Evolutionary conservation across 2,797 vertebrate species (phyloP).

Genomic region (Crenichthys baileyi): DNA sequence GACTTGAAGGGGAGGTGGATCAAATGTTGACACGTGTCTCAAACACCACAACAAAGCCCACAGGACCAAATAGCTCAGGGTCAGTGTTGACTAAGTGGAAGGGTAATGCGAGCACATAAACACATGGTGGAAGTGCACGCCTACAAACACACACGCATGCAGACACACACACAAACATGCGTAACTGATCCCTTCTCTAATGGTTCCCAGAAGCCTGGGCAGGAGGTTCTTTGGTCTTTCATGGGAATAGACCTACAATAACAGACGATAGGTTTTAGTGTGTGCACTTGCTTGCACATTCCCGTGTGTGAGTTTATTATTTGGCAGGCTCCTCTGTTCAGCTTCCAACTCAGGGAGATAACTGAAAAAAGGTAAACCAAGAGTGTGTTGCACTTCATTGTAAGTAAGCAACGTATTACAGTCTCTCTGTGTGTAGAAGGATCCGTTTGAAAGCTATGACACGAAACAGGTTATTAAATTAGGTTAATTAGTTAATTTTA

Average conservation of each 20-base stretch:
- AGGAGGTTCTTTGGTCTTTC: conserved; percentile 77
- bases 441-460: conserved; percentile 2
- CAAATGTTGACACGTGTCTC: conserved; percentile 68
- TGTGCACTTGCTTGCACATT: conserved; percentile 34
- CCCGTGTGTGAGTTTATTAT: conserved; percentile 51
- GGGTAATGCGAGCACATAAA: conserved; percentile 61
- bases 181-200: conserved; percentile 78
- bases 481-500: background rate
- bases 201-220: conserved; percentile 76
- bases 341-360: conserved; percentile 63
- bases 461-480: background rate
- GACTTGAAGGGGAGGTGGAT: conserved; percentile 48
- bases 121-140: conserved; percentile 42
- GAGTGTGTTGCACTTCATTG: conserved; percentile 47
- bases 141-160: conserved; percentile 53
- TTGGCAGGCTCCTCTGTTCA: conserved; percentile 66
- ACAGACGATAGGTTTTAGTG: conserved; percentile 70
- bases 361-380: conserved; percentile 73
- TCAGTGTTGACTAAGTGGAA: conserved; percentile 66
- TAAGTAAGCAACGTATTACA: conserved; percentile 55
- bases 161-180: conserved; percentile 62
- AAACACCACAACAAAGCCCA: conserved; percentile 75
- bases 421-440: conserved; percentile 41
- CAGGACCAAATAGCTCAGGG: conserved; percentile 71
- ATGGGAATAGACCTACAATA: conserved; percentile 78